These are phyloP conservation scores for Tetramorium simillimum DNA, from an alignment of 1,140 invertebrate species.

Conservation along the genomic window DNA sequence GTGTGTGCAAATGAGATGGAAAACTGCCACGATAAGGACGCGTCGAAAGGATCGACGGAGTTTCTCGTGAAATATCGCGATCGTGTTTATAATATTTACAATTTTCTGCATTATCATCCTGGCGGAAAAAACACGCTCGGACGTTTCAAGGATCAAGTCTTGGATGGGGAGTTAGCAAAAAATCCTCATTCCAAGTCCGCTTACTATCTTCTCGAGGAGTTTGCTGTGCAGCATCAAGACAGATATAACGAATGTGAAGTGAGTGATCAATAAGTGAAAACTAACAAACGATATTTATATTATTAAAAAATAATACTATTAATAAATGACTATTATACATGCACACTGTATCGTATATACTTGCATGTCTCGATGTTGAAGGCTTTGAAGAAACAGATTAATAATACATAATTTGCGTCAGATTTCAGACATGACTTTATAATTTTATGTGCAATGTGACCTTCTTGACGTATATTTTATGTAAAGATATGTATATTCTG, in stretches of 20 bases:
- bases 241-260: constrained; percentile 85
- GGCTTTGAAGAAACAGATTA: background rate
- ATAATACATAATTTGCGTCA: background rate
- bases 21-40: background rate
- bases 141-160: constrained; percentile 84
- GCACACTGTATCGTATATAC: background rate
- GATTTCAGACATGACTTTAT: background rate
- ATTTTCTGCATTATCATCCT: constrained; percentile 88
- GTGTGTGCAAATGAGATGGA: background rate
- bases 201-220: constrained; percentile 88
- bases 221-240: constrained; percentile 71
- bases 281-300: background rate
- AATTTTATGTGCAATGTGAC: background rate
- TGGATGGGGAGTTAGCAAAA: constrained; percentile 85
- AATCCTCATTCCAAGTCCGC: constrained; percentile 87
- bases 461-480: background rate
- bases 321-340: background rate
- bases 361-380: background rate
- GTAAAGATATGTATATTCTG: background rate
- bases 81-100: constrained; percentile 85
- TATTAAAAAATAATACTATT: background rate
- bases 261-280: constrained; percentile 60
- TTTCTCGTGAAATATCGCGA: constrained; percentile 86
- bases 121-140: constrained; percentile 87
- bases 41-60: constrained; percentile 21